Base-by-base conservation (phyloP, 2,888 invertebrate species). In the Globia sparganii region DNA sequence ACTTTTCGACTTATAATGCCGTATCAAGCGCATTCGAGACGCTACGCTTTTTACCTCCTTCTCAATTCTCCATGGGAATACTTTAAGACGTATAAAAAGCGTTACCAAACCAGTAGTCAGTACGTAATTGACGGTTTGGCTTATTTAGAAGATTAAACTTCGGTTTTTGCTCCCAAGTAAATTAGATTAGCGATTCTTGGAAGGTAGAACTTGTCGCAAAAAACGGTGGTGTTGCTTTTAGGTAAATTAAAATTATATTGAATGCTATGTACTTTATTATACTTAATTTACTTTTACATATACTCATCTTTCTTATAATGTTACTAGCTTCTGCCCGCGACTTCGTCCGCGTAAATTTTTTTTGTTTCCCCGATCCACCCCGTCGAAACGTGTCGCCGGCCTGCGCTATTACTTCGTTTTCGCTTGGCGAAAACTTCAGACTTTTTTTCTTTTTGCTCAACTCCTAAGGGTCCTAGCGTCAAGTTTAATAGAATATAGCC, bases 41-140 rank as follows among this genome's bases (percentile, higher is more conserved):
- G 65, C 49, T 28, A 78, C 58, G 40, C 40, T 78, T 78, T 81
- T 78, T 81, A 79, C 15, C 1, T 31, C 40, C 25, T 58, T 78
- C 53, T 65, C 58, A 43, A 81, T 65, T 78, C 18, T 49, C 34
- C 75, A 58, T 81, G 78, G 81, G 78, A 78, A 81, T 65, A 43
- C 4, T 74, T 58, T 49, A 28, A 34, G 40, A 8, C 9, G 11
- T 46, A 37, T 64, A 81, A 81, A 81, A 81, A 78, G 25, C 58
- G 28, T 59, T 21, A 49, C 40, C 28, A 73, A 49, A 28, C n/a
- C 18, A 46, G 58, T 34, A 40, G 81, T 28, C 64, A 15, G 58
- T 58, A 25, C n/a, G n/a, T 72, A 73, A 74, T 81, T 58, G 58
- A 34, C 58, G 58, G 40, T 65, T 59, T 28, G 8, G 34, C 64